These are phyloP conservation scores for Serranus cabrilla DNA, from an alignment of 2,797 vertebrate genomes.

Conservation along the genomic window DNA sequence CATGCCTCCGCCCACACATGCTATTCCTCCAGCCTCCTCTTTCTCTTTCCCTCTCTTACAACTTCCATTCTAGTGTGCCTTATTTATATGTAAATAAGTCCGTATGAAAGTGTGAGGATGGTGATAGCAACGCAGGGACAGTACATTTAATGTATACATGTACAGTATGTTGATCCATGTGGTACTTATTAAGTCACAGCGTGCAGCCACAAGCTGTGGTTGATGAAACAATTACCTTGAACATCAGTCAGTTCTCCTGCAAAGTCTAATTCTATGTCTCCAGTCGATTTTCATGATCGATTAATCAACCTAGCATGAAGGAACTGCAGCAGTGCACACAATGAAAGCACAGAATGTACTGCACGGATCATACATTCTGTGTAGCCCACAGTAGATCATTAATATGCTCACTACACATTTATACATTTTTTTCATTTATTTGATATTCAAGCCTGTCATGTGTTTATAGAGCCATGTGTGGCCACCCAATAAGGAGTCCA, in stretches of 20 bases:
- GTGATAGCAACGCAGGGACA: neutral
- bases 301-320: conserved; percentile 2
- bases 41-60: neutral
- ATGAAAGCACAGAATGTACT: neutral
- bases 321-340: conserved; percentile 1
- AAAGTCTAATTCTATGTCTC: neutral
- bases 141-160: neutral
- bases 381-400: neutral
- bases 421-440: neutral
- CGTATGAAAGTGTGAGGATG: neutral
- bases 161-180: neutral
- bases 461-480: conserved; percentile 8
- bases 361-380: neutral
- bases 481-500: neutral
- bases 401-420: neutral
- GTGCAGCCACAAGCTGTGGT: neutral
- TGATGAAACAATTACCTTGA: conserved; percentile 16
- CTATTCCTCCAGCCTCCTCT: neutral
- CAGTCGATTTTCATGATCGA: neutral
- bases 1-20: neutral
- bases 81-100: conserved; percentile 54
- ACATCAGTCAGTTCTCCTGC: neutral
- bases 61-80: neutral
- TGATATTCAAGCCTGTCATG: neutral
- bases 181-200: neutral